phyloP scores from a whole-genome alignment of 1,140 invertebrate species.

The Cyclargus thomasi region DNA sequence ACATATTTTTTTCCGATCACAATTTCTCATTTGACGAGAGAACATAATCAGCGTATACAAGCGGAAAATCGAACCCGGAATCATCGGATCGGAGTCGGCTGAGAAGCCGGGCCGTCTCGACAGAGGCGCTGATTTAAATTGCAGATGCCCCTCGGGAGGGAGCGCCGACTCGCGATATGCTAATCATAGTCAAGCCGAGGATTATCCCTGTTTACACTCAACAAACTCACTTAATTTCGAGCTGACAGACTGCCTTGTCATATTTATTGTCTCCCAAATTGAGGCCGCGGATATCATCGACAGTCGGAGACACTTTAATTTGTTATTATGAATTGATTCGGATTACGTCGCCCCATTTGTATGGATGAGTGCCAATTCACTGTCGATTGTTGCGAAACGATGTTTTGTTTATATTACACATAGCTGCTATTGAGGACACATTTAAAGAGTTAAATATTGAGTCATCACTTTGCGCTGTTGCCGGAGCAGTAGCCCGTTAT shows the following conservation, averaged over 20 bases:
- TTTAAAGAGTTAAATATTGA: neutral
- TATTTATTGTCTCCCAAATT: conserved; percentile 39
- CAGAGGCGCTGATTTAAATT: conserved; percentile 70
- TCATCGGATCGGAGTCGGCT: conserved; percentile 67
- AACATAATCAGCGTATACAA: conserved; percentile 66
- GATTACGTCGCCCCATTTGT: neutral
- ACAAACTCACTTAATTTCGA: conserved; percentile 73
- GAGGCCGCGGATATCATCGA: conserved; percentile 18
- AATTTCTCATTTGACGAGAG: conserved; percentile 20
- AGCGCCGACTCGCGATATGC: conserved; percentile 69
- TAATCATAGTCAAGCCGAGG: conserved; percentile 73
- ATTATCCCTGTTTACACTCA: conserved; percentile 75
- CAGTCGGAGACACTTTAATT: neutral
- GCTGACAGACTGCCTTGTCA: conserved; percentile 57
- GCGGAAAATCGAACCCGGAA: conserved; percentile 70
- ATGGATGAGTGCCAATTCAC: neutral
- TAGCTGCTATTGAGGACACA: neutral
- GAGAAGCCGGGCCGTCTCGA: conserved; percentile 59
- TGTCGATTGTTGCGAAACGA: neutral
- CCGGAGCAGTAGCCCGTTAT: neutral
- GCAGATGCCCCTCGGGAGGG: conserved; percentile 60
- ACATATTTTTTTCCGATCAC: conserved; percentile 13
- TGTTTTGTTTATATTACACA: too few species aligned
- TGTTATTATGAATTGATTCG: conserved; percentile 5
- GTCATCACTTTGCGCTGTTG: neutral